Evolutionary conservation across 2,797 vertebrate species (phyloP), one percentile per base, ranked within the genome.

Genomic region (Myiothlypis chrysogaster): DNA sequence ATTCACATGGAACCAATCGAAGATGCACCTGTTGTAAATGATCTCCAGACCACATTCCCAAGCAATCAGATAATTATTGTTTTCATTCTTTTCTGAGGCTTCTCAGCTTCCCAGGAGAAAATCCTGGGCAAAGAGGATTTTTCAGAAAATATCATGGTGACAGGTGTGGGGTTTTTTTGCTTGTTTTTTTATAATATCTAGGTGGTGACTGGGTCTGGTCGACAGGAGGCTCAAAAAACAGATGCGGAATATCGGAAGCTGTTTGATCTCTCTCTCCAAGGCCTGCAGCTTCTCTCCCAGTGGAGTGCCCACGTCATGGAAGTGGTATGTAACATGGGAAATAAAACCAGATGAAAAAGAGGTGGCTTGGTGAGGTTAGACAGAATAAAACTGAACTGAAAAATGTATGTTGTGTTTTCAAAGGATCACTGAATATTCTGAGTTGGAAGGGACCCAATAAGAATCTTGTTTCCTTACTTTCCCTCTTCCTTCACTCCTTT

Each of bases 281-380:
- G 99, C 65, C 98, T 99, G 88, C 99, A 99, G 98, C 98, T 99
- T 94, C 98, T 99, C 63, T 99, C 99, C 8, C 99, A 99, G 97
- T 99, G 99, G 99, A 99, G 99, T 8, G 99, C 99, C 4, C 99
- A 99, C 7, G 99, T 99, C 93, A 99, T 99, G 99, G 99, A 99
- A 98, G 99, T 99, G 99, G 99, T 99, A 97, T 27, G 98, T 96
- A 32, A 52, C 15, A 39, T 43, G 34, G 60, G 68, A 52, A 83
- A 41, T 59, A 63, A 90, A 92, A 73, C 0, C 28, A 49, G 6
- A 28, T 59, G 12, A 78, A 78, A 69, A 83, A 78, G 46, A 52
- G 4, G 12, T 8, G 5, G 6, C 18, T 47, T 76, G 34, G 23
- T 84, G 71, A 70, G 55, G 8, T 17, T 66, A 41, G 27, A 53